Evolutionary conservation across 2,797 vertebrate species (phyloP), one percentile per base, ranked within the genome.

Genomic region (Gila robusta): DNA sequence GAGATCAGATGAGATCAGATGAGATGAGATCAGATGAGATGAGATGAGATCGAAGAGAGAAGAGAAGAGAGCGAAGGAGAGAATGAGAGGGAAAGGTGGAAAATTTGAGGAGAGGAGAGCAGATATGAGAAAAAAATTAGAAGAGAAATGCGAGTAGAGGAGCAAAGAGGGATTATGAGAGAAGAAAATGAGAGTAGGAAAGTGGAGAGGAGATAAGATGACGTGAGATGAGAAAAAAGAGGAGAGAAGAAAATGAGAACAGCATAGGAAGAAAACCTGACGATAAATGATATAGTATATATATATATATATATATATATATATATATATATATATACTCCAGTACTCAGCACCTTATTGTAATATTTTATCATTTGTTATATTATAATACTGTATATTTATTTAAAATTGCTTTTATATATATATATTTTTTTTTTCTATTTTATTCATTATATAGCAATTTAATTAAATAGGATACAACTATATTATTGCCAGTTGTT

Each of bases 1-100:
- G 47, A 82, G 77, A 16, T 5, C 79, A 82, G 71, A 35, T 32
- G 47, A 82, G 77, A 16, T 5, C 79, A 82, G 71, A 21, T n/a
- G n/a, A n/a, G n/a, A 35, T 32, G 47, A 82, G 77, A 16, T 5
- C 79, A 82, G 71, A 21, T 19, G 19, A 62, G 69, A 67, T 26
- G 72, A 39, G 12, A 14, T 2, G 44, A 44, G 44, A 12, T 44
- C 1, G 39, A 41, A 41, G 8, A 39, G 44, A 21, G 41, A 49
- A 32, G 17, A 23, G 28, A 52, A 64, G 62, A 82, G 52, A 66
- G 56, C 23, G 9, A 49, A 41, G 9, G 23, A 17, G 17, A 70
- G 10, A 70, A 77, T 26, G 16, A 70, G 19, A 79, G 2, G 7
- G 59, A 66, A 35, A n/a, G 1, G 4, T 23, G 59, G 28, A 62